A percentile compares a stretch with the other conserved stretches of the same genome.
Conservation (phyloP, 2,888 invertebrate genomes). For the Linyphia triangularis region DNA sequence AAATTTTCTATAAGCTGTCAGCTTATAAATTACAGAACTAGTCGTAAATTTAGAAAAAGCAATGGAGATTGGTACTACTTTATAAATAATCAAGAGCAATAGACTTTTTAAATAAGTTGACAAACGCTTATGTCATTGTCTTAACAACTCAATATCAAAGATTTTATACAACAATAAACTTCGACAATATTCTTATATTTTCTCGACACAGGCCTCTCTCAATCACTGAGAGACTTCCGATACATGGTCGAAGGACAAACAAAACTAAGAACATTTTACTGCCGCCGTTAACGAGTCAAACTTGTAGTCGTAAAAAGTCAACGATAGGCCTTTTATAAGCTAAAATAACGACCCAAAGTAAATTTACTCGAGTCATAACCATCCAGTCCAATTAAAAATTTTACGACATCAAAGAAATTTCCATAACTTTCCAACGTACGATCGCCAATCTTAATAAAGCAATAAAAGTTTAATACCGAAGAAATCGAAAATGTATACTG, state of each 20-base stretch:
- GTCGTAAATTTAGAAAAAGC: too few relatives aligned
- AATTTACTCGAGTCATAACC: conserved; percentile 48
- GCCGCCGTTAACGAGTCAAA: conserved; percentile 26
- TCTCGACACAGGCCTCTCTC: neutral
- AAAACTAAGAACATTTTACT: neutral
- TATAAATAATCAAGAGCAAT: too few relatives aligned
- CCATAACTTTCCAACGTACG: neutral
- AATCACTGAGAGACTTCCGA: neutral
- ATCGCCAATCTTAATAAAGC: conserved; percentile 18
- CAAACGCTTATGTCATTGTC: too few relatives aligned
- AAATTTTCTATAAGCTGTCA: too few relatives aligned
- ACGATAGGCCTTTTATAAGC: neutral
- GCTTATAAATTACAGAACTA: too few relatives aligned
- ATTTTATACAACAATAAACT: too few relatives aligned
- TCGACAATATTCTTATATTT: too few relatives aligned
- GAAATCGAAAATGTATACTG: neutral
- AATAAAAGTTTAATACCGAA: conserved; percentile 17
- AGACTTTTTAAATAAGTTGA: too few relatives aligned
- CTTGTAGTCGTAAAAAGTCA: conserved; percentile 33
- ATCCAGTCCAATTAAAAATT: conserved; percentile 44
- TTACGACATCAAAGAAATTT: conserved; percentile 24
- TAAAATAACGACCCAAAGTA: neutral
- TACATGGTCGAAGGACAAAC: neutral
- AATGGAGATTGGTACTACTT: too few relatives aligned
- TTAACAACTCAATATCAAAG: too few relatives aligned